phyloP scores from a whole-genome alignment of 2,113 vertebrate species.

The Phrynocephalus versicolor region DNA sequence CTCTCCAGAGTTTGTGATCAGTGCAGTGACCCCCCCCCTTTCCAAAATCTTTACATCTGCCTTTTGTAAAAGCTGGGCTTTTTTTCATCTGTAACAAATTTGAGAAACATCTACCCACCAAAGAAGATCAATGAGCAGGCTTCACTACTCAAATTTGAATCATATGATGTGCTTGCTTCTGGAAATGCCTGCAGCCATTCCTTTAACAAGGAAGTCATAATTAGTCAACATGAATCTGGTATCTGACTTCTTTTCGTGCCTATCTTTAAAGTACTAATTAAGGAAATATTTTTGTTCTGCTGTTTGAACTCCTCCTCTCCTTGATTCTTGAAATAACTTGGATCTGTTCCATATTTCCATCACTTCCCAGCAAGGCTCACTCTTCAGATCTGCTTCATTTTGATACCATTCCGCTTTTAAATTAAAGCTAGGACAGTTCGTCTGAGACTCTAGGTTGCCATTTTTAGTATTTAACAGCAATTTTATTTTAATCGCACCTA shows the following conservation, averaged over 20 bases:
- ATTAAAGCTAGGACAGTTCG: neutral
- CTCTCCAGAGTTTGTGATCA: conserved; percentile 15
- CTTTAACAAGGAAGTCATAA: conserved; percentile 64
- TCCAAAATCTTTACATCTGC: conserved; percentile 14
- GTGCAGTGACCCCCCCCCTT: neutral
- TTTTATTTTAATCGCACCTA: neutral
- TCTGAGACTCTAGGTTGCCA: neutral
- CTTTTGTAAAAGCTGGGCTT: conserved; percentile 29
- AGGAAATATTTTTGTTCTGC: conserved; percentile 54
- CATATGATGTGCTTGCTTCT: conserved; percentile 57
- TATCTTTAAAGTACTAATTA: conserved; percentile 63
- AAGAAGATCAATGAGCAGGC: conserved; percentile 63
- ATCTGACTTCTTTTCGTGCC: conserved; percentile 51
- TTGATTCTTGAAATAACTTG: conserved; percentile 43
- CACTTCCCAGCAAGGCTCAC: conserved; percentile 34
- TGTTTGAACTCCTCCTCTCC: conserved; percentile 42
- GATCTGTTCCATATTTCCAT: conserved; percentile 39
- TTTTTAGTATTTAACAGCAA: neutral
- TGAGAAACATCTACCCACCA: conserved; percentile 60
- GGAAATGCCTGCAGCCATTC: conserved; percentile 57
- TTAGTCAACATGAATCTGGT: conserved; percentile 60
- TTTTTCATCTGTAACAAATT: conserved; percentile 57
- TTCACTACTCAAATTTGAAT: conserved; percentile 52
- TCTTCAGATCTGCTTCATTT: conserved; percentile 33
- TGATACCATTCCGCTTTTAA: conserved; percentile 22